Base-by-base conservation (phyloP, 1,140 invertebrate genomes). In the Diachasmimorpha longicaudata region DNA sequence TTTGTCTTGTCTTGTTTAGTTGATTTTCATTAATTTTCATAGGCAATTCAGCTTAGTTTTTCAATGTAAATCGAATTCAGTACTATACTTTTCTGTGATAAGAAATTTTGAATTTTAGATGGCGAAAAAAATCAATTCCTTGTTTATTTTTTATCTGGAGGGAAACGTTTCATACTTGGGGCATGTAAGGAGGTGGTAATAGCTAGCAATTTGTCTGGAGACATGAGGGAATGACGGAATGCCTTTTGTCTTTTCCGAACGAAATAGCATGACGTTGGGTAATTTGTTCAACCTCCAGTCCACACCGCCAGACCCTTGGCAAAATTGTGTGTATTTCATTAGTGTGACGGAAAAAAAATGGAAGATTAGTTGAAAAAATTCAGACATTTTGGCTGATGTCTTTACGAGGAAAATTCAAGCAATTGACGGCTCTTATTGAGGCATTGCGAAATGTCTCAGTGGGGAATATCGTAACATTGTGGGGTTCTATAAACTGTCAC, bases 401-500 rank as follows among this genome's bases (percentile, higher is more conserved):
- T 42, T 42, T 42, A 42, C 13, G n/a, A 19, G 48, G 14, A 9
- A 52, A 52, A 16, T 19, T 19, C 48, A 52, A 52, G 9, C 16
- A 52, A 52, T n/a, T 14, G n/a, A 19, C 9, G 39, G 39, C 9
- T 42, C 11, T 42, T 42, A 42, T 42, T 42, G 39, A 42, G 39
- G 39, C 39, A 42, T 52, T 52, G 48, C 6, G n/a, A n/a, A 52
- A 52, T 16, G 48, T 19, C 48, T 52, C 44, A 46, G 48, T 19
- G 16, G 48, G 14, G 48, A 52, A 52, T 52, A 52, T 52, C 14
- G 48, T 19, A n/a, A 63, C 58, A 63, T 25, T 25, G 19, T 23
- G 23, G 19, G 58, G 19, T 63, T 25, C 23, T 14, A 25, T 63
- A 75, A 76, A 81, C 84, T 85, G 82, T 85, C 83, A 79, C 79